phyloP scores from a whole-genome alignment of 2,797 vertebrate genomes.

The Phataginus tetradactyla region DNA sequence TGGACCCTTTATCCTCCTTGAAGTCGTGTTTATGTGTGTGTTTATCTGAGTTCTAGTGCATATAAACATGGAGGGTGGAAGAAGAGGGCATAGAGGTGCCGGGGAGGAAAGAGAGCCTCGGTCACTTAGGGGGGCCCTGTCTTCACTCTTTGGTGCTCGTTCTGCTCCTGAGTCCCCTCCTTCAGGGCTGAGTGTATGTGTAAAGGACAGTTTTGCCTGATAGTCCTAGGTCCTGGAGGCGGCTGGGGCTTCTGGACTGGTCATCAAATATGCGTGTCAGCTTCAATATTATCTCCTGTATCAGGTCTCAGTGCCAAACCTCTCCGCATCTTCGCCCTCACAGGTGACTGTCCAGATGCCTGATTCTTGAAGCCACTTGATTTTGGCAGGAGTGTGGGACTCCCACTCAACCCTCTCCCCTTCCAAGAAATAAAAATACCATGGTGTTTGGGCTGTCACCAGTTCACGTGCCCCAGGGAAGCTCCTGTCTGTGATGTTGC shows the following conservation, averaged over 20 bases:
- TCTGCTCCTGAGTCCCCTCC: not conserved
- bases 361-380: conserved; percentile 61
- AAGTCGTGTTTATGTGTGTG: not conserved
- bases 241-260: not conserved
- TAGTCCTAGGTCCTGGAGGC: not conserved
- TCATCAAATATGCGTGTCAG: not conserved
- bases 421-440: conserved; percentile 68
- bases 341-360: conserved; percentile 14
- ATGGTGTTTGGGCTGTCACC: not conserved
- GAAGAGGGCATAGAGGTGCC: fast-evolving
- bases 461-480: conserved; percentile 41
- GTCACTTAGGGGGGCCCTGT: not conserved
- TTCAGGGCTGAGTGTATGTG: not conserved
- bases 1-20: not conserved
- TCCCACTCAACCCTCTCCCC: not conserved
- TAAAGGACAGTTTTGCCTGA: not conserved
- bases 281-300: not conserved
- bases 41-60: not conserved
- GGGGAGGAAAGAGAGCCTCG: not conserved
- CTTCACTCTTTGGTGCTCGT: not conserved
- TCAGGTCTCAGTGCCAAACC: not conserved
- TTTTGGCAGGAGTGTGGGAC: conserved; percentile 16
- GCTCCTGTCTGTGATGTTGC: conserved; percentile 42
- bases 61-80: fast-evolving
- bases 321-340: not conserved